Evolutionary conservation across 2,888 invertebrate species (phyloP).

Genomic region (Xanthorhoe spadicearia): DNA sequence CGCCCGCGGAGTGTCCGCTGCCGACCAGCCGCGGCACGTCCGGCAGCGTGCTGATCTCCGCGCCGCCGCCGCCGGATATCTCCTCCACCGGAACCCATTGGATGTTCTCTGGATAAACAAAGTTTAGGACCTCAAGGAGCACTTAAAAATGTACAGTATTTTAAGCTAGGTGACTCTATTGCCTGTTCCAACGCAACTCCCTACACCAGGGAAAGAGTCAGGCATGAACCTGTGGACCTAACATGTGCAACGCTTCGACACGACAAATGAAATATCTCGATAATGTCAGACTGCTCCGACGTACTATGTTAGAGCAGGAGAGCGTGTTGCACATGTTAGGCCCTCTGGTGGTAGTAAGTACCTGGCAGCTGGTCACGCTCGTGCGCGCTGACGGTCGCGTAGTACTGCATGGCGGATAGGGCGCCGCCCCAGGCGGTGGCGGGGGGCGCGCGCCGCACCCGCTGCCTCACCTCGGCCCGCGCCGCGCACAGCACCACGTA

Average conservation of each 20-base stretch:
- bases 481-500: slow-evolving; percentile 99
- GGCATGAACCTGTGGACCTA: too few relatives aligned
- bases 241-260: too few relatives aligned
- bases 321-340: too few relatives aligned
- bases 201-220: too few relatives aligned
- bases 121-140: background rate
- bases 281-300: too few relatives aligned
- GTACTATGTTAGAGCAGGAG: too few relatives aligned
- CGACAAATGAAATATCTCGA: too few relatives aligned
- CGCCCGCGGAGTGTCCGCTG: slow-evolving; percentile 98
- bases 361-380: slow-evolving; percentile 92
- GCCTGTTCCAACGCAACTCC: too few relatives aligned
- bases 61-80: slow-evolving; percentile 92
- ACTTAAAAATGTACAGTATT: background rate
- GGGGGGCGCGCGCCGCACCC: slow-evolving; percentile 91
- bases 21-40: slow-evolving; percentile 95
- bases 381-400: slow-evolving; percentile 97
- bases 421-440: slow-evolving; percentile 98
- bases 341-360: too few relatives aligned
- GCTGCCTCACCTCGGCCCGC: slow-evolving; percentile 96
- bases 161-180: too few relatives aligned
- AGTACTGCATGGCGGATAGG: slow-evolving; percentile 98
- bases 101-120: slow-evolving; percentile 88
- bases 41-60: slow-evolving; percentile 91
- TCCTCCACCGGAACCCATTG: slow-evolving; percentile 98